Evolutionary conservation across 1,140 invertebrate species (phyloP).

Genomic region (Dinothrombium tinctorium): DNA sequence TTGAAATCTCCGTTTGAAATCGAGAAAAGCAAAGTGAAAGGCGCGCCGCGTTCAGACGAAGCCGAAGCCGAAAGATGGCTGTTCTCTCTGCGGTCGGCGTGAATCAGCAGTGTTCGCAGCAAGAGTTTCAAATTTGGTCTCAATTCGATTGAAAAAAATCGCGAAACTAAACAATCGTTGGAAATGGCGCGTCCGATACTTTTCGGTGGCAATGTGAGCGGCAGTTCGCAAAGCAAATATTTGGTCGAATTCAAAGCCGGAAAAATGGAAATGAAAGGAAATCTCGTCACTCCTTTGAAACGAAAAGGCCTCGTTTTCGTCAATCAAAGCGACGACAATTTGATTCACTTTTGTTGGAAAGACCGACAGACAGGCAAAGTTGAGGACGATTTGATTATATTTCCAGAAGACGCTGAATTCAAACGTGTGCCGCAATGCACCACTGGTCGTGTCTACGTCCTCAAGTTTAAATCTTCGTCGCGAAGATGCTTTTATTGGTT

Average conservation of each 20-base stretch:
- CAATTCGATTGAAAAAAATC: too few species aligned
- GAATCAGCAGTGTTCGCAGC: too few species aligned
- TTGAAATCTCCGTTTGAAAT: too few species aligned
- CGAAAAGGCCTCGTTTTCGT: conserved; percentile 69
- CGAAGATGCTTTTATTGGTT: conserved; percentile 93
- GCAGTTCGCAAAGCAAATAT: conserved; percentile 57
- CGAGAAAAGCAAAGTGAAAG: too few species aligned
- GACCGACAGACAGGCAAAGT: conserved; percentile 50
- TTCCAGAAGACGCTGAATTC: conserved; percentile 96
- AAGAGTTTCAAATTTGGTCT: too few species aligned
- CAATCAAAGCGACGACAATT: conserved; percentile 70
- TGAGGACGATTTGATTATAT: conserved; percentile 78
- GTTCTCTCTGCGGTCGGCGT: too few species aligned
- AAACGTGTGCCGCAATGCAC: conserved; percentile 80
- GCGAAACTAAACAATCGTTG: too few species aligned
- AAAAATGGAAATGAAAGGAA: conserved; percentile 82
- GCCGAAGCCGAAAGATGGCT: too few species aligned
- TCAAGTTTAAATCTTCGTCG: conserved; percentile 83
- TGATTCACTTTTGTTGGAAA: conserved; percentile 97
- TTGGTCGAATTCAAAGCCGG: conserved; percentile 86
- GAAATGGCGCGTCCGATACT: conserved; percentile 19
- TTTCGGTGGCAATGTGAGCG: conserved; percentile 31
- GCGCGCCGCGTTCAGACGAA: too few species aligned
- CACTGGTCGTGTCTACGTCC: conserved; percentile 77
- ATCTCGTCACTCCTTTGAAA: conserved; percentile 83